These are phyloP conservation scores for Gastrophysa polygoni DNA, from an alignment of 2,888 invertebrate species.

Conservation along the genomic window DNA sequence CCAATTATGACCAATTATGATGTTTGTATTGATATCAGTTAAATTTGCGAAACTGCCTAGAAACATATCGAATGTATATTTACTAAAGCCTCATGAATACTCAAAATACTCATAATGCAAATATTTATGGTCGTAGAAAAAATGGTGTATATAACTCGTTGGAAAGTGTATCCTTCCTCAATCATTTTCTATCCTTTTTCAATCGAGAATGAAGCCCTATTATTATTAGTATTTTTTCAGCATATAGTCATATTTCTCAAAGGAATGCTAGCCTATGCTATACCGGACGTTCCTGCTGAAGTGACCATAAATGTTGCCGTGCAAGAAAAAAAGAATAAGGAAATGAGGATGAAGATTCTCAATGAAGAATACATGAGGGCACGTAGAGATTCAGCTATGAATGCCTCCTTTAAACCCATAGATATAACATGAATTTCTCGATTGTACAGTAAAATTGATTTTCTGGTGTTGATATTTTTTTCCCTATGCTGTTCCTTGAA, in stretches of 20 bases:
- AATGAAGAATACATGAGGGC: constrained; percentile 11
- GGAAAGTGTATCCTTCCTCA: no score
- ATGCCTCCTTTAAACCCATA: not conserved
- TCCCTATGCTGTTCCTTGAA: no score
- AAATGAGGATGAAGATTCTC: constrained; percentile 22
- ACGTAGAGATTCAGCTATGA: not conserved
- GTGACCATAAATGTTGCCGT: constrained; percentile 48
- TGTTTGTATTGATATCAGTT: no score
- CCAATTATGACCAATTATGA: no score
- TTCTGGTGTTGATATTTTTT: not conserved
- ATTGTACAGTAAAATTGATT: not conserved
- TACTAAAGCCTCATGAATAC: no score
- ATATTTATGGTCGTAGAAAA: no score
- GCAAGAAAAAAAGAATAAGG: constrained; percentile 36
- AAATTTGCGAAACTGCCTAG: no score
- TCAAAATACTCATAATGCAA: no score
- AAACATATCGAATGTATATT: no score
- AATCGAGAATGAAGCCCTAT: no score
- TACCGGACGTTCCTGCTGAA: constrained; percentile 64
- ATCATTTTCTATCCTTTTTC: no score
- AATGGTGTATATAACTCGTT: no score
- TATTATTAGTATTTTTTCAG: constrained; percentile 56
- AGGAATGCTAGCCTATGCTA: constrained; percentile 66
- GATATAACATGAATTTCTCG: not conserved
- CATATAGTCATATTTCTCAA: constrained; percentile 65